Percentiles rank a stretch among this genome's conserved stretches.
Evolutionary conservation across 2,888 invertebrate genomes (phyloP).

Genomic region (Hyppa rectilinea): DNA sequence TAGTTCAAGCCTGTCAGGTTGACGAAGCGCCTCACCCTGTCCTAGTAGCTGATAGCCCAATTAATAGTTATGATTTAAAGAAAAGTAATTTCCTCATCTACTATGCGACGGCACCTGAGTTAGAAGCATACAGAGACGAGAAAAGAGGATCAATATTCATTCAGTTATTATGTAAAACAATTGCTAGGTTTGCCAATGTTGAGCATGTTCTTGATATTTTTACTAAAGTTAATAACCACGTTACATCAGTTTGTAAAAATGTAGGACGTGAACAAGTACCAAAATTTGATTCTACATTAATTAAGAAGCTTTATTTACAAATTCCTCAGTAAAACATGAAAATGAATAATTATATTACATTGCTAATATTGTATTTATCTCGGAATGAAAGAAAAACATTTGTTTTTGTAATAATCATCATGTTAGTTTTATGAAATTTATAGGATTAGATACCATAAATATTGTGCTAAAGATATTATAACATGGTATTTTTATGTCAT

Average conservation of each 20-base stretch:
- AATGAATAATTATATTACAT: background rate
- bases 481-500: no score
- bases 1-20: slow-evolving; percentile 87
- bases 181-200: slow-evolving; percentile 71
- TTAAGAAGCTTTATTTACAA: slow-evolving; percentile 82
- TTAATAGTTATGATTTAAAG: slow-evolving; percentile 70
- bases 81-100: slow-evolving; percentile 84
- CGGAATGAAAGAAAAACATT: slow-evolving; percentile 20
- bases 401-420: background rate
- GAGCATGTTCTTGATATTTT: slow-evolving; percentile 84
- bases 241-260: slow-evolving; percentile 73
- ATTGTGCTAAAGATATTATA: slow-evolving; percentile 9
- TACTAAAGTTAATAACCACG: slow-evolving; percentile 79
- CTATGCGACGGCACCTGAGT: slow-evolving; percentile 86
- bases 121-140: slow-evolving; percentile 83
- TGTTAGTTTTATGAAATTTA: background rate
- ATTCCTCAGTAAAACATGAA: slow-evolving; percentile 46
- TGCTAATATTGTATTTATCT: background rate
- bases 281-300: slow-evolving; percentile 79
- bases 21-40: slow-evolving; percentile 68
- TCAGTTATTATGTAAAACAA: slow-evolving; percentile 78
- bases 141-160: slow-evolving; percentile 84
- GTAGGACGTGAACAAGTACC: slow-evolving; percentile 79
- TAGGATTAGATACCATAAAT: background rate
- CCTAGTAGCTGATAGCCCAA: slow-evolving; percentile 79